Evolutionary conservation across 1,140 invertebrate species (phyloP).

Genomic region (Ericerus pela): DNA sequence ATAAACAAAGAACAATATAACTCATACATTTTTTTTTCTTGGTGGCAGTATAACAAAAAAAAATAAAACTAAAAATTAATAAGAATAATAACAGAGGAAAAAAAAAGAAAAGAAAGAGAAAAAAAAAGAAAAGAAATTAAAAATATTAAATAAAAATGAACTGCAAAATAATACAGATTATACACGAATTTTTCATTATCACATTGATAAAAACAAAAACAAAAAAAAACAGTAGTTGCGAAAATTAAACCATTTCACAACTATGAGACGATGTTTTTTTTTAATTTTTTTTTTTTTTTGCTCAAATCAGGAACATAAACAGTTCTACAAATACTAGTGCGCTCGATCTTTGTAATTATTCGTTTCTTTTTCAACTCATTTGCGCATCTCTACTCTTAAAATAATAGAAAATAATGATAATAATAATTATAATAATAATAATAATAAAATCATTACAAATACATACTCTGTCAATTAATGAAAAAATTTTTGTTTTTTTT

Average conservation of each 20-base stretch:
- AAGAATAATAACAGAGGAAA: neutral
- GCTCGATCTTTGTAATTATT: no score
- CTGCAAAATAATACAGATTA: slow-evolving; percentile 9
- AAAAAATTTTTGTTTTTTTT: neutral
- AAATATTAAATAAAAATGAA: neutral
- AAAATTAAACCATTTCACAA: slow-evolving; percentile 3
- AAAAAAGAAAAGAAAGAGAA: neutral
- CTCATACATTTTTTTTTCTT: no score
- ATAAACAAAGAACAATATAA: no score
- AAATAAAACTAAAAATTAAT: neutral
- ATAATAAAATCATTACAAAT: slow-evolving; percentile 11
- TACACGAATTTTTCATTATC: slow-evolving; percentile 3
- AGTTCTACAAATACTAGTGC: slow-evolving; percentile 1
- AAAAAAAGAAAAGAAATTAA: neutral
- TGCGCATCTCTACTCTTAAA: neutral
- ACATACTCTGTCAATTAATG: neutral
- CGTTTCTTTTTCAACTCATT: neutral
- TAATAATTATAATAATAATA: slow-evolving; percentile 5
- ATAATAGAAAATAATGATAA: neutral
- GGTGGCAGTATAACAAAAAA: no score
- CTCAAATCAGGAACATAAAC: slow-evolving; percentile 9
- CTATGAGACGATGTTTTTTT: slow-evolving; percentile 4
- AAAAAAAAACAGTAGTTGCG: slow-evolving; percentile 3
- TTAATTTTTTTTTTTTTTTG: no score
- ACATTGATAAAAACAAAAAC: slow-evolving; percentile 12